phyloP scores from a whole-genome alignment of 2,113 vertebrate genomes.

The Bufo gargarizans region DNA sequence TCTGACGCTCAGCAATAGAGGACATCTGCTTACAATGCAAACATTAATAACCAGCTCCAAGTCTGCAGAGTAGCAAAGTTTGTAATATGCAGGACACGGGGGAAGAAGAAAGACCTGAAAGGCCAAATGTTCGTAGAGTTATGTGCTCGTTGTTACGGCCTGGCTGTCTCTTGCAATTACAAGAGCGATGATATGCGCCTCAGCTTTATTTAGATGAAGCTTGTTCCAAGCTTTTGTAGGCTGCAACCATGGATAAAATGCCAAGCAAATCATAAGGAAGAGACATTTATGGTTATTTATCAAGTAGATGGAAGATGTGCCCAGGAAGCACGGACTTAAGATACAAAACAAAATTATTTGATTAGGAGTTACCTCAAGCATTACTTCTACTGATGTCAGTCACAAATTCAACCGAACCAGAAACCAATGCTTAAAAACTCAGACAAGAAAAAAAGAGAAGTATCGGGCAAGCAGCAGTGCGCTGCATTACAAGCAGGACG shows the following conservation, averaged over 20 bases:
- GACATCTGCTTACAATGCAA: slow-evolving; percentile 44
- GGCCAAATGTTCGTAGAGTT: slow-evolving; percentile 56
- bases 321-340: slow-evolving; percentile 17
- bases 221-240: slow-evolving; percentile 40
- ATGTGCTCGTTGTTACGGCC: slow-evolving; percentile 18
- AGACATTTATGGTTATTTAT: slow-evolving; percentile 24
- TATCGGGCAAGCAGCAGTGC: background rate
- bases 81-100: slow-evolving; percentile 46
- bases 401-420: background rate
- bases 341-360: slow-evolving; percentile 26
- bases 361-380: slow-evolving; percentile 1
- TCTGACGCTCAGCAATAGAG: slow-evolving; percentile 52
- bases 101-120: slow-evolving; percentile 59
- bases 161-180: slow-evolving; percentile 58
- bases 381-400: background rate
- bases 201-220: slow-evolving; percentile 8
- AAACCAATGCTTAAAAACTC: background rate
- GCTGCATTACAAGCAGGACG: background rate
- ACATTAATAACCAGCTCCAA: slow-evolving; percentile 63
- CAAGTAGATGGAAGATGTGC: slow-evolving; percentile 16
- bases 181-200: slow-evolving; percentile 47
- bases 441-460: background rate
- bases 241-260: slow-evolving; percentile 11
- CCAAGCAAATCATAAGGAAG: slow-evolving; percentile 13
- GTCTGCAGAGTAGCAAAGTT: slow-evolving; percentile 56